phyloP scores from a whole-genome alignment of 2,797 vertebrate genomes.

The Lithobates sylvaticus region DNA sequence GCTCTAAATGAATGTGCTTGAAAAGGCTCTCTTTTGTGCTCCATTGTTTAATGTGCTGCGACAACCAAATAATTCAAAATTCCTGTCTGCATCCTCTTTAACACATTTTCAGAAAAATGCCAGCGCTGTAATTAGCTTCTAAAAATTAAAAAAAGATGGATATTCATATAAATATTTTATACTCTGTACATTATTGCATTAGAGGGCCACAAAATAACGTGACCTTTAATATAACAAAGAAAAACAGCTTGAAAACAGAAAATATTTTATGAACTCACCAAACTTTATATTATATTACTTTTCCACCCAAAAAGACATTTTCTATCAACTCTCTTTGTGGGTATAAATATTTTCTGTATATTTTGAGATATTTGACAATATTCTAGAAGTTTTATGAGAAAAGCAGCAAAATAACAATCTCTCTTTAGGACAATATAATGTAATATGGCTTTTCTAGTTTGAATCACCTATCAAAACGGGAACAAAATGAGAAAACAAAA shows the following conservation, averaged over 20 bases:
- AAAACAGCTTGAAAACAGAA: conserved; percentile 73
- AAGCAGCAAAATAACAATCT: conserved; percentile 78
- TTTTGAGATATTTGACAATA: conserved; percentile 73
- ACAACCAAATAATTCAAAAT: conserved; percentile 57
- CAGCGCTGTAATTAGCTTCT: conserved; percentile 75
- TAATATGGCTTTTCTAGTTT: conserved; percentile 84
- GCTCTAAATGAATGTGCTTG: conserved; percentile 73
- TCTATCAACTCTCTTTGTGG: conserved; percentile 73
- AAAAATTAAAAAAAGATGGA: conserved; percentile 78
- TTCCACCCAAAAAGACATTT: conserved; percentile 69
- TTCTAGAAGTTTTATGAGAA: conserved; percentile 64
- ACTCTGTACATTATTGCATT: conserved; percentile 96
- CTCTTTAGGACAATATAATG: conserved; percentile 73
- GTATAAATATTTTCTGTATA: conserved; percentile 65
- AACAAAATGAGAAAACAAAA: conserved; percentile 70
- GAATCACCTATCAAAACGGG: conserved; percentile 75
- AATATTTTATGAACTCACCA: conserved; percentile 73
- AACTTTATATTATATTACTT: conserved; percentile 36
- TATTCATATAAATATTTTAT: conserved; percentile 81
- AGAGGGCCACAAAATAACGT: conserved; percentile 82
- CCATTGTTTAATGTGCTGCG: conserved; percentile 71
- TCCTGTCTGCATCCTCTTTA: conserved; percentile 67
- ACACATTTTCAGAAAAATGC: conserved; percentile 70
- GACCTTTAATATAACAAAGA: conserved; percentile 81
- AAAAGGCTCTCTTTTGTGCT: conserved; percentile 63